Conservation (phyloP, 2,888 invertebrate genomes). For the Nowickia ferox region DNA sequence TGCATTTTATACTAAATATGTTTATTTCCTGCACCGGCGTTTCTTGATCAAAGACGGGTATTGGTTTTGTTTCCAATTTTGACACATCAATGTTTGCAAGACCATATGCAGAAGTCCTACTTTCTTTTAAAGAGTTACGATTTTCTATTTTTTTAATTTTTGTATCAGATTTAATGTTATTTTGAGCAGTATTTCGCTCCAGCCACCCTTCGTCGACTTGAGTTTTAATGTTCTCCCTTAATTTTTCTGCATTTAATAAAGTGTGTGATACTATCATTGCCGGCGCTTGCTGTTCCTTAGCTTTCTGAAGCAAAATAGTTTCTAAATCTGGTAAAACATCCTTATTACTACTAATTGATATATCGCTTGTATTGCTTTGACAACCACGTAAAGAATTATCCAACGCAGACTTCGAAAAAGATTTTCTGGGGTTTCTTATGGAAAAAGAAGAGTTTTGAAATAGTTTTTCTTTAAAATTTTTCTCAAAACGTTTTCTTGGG, state of each 20-base stretch:
- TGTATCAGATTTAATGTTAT: conserved; percentile 56
- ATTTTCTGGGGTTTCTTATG: conserved; percentile 91
- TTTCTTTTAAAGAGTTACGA: conserved; percentile 2
- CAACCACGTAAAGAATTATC: conserved; percentile 61
- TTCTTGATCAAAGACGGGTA: neutral
- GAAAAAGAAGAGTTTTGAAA: conserved; percentile 87
- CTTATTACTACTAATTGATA: conserved; percentile 26
- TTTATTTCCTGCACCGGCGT: neutral
- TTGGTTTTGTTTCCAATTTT: conserved; percentile 69
- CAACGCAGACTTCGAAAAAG: conserved; percentile 81
- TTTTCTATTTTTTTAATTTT: conserved; percentile 28
- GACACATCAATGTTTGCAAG: conserved; percentile 83
- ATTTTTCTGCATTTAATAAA: conserved; percentile 72
- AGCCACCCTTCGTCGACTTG: conserved; percentile 85
- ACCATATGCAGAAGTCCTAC: conserved; percentile 77
- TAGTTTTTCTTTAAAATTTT: conserved; percentile 85
- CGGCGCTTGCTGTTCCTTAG: conserved; percentile 77
- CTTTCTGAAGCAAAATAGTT: conserved; percentile 81
- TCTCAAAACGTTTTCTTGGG: conserved; percentile 70
- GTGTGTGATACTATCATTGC: conserved; percentile 72
- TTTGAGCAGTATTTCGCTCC: conserved; percentile 78
- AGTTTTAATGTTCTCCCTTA: conserved; percentile 71
- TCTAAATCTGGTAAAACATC: conserved; percentile 81
- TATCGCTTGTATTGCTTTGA: conserved; percentile 39
- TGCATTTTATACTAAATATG: neutral